Conservation (phyloP, 2,888 invertebrate species). For the Acheta domesticus region DNA sequence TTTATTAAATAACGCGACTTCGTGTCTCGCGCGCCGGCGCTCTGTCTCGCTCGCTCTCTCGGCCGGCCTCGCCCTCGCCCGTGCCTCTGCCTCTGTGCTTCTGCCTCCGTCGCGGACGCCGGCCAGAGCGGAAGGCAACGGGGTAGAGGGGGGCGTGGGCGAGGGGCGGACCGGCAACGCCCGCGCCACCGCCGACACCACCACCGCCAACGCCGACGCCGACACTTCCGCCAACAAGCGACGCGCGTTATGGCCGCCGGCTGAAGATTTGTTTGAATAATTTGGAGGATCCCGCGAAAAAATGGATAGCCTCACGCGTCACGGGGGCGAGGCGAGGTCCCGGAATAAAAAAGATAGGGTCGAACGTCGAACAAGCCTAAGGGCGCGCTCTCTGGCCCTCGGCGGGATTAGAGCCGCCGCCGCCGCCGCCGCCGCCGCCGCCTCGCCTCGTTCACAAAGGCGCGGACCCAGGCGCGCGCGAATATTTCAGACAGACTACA, state of each 20-base stretch:
- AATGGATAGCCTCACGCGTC: conserved; percentile 18
- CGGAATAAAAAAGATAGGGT: conserved; percentile 6
- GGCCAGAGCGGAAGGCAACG: background rate
- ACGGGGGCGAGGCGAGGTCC: background rate
- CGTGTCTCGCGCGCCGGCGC: background rate
- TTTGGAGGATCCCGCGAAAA: background rate
- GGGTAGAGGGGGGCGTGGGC: background rate
- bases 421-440: no score
- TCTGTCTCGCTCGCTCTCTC: no score
- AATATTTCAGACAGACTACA: no score
- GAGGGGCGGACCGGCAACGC: background rate
- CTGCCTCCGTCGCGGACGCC: background rate
- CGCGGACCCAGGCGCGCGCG: no score
- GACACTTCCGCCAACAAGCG: no score
- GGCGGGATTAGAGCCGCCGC: background rate
- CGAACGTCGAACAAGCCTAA: background rate
- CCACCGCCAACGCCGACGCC: no score
- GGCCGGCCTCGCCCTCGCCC: no score
- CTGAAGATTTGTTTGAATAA: conserved; percentile 18
- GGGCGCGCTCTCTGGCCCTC: background rate
- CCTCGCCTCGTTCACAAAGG: no score
- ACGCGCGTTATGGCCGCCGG: background rate
- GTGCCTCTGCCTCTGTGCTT: no score
- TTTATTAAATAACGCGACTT: conserved; percentile 18
- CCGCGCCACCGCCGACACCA: no score